Percentiles rank a stretch among this genome's conserved stretches.
Evolutionary conservation across 2,797 vertebrate species (phyloP).

Genomic region (Melanotaenia boesemani): DNA sequence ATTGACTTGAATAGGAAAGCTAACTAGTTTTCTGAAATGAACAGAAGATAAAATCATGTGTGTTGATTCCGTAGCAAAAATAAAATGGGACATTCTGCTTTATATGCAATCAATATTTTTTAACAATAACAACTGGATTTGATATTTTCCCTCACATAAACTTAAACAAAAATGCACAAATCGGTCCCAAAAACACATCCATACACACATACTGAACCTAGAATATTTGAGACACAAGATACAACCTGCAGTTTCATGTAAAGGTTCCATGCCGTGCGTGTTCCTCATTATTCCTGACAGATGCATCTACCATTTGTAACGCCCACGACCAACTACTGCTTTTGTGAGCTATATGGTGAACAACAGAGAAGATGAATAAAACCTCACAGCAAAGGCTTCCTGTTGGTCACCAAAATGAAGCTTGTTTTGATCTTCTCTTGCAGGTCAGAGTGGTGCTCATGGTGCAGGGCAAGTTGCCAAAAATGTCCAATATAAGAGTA

Average conservation of each 20-base stretch:
- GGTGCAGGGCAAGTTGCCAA: constrained; percentile 18
- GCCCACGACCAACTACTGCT: constrained; percentile 8
- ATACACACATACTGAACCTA: neutral
- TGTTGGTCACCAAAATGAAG: constrained; percentile 36
- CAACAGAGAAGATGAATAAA: constrained; percentile 25
- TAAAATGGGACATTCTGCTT: neutral
- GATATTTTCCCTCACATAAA: neutral
- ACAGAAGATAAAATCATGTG: neutral
- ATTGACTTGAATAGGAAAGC: neutral
- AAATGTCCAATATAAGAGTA: constrained; percentile 19
- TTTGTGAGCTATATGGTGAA: constrained; percentile 9
- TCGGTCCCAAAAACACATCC: neutral
- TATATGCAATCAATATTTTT: neutral
- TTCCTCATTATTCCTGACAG: constrained; percentile 8
- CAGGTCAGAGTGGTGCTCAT: constrained; percentile 18
- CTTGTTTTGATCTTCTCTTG: constrained; percentile 32
- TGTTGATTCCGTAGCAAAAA: neutral
- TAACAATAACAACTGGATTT: neutral
- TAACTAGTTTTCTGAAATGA: neutral
- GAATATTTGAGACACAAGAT: neutral
- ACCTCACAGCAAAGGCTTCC: constrained; percentile 6
- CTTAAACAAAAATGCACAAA: neutral
- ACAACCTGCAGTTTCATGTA: constrained; percentile 1
- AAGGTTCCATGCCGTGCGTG: neutral
- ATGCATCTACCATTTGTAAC: constrained; percentile 10